A percentile compares a stretch with the other conserved stretches of the same genome.
Evolutionary conservation across 92 coral and sea anemone species (phyloP).

Genomic region (Parazoanthus atlanticus): DNA sequence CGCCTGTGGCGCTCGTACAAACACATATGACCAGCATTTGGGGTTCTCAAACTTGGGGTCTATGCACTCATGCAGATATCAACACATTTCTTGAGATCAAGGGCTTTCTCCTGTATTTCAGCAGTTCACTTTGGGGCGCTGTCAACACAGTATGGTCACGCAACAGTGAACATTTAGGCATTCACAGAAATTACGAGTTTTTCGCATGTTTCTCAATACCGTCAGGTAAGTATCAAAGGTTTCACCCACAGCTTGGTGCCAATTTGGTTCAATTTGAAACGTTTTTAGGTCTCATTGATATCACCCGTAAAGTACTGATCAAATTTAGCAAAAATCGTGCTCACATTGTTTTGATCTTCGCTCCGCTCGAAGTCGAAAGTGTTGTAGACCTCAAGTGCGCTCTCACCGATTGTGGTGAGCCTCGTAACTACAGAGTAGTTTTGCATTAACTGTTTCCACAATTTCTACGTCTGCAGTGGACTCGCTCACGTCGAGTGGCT

Average conservation of each 20-base stretch:
- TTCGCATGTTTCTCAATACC: constrained; percentile 41
- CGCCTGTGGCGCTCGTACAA: too few species aligned
- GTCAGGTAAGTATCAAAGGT: constrained; percentile 40
- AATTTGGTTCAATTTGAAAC: constrained; percentile 45
- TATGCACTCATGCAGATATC: constrained; percentile 45
- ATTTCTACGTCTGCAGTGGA: constrained; percentile 43
- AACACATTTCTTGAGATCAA: constrained; percentile 29
- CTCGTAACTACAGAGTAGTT: constrained; percentile 37
- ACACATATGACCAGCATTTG: too few species aligned
- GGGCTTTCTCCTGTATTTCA: constrained; percentile 42
- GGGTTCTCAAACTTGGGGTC: too few species aligned
- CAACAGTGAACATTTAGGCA: constrained; percentile 44
- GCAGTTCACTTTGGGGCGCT: constrained; percentile 39
- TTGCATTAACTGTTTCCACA: constrained; percentile 51
- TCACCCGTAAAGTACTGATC: constrained; percentile 30
- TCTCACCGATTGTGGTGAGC: constrained; percentile 29
- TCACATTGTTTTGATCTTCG: constrained; percentile 21
- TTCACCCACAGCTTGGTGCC: constrained; percentile 44
- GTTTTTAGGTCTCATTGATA: constrained; percentile 30
- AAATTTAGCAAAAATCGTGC: constrained; percentile 29
- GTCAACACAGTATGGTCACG: constrained; percentile 39
- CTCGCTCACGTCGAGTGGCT: constrained; percentile 24
- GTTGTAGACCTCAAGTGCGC: constrained; percentile 26
- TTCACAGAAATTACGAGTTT: constrained; percentile 49
- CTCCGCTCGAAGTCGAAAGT: neutral